Percentiles rank a stretch among this genome's conserved stretches.
Conservation (phyloP, 2,888 invertebrate genomes). For the Ametastegia equiseti region DNA sequence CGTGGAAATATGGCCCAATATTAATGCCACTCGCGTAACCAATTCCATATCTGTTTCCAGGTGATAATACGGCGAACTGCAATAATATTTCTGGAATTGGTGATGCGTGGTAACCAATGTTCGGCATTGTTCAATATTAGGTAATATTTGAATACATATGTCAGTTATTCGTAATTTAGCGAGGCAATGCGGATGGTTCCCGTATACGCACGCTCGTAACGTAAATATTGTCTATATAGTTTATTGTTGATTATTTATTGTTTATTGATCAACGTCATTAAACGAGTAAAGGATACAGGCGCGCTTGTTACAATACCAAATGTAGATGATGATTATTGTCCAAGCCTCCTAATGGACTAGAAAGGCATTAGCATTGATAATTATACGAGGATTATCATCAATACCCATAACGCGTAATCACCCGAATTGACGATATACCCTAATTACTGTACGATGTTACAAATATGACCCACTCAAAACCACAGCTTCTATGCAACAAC, state of each 20-base stretch:
- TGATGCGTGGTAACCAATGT: constrained; percentile 13
- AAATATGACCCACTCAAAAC: constrained; percentile 11
- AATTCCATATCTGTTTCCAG: constrained; percentile 4
- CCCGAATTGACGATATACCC: constrained; percentile 38
- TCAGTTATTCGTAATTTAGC: background rate
- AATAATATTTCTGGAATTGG: constrained; percentile 11
- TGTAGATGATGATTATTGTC: constrained; percentile 37
- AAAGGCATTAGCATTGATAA: constrained; percentile 45
- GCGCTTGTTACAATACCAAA: constrained; percentile 31
- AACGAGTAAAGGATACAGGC: constrained; percentile 3
- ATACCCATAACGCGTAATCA: constrained; percentile 46
- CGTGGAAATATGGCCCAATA: background rate
- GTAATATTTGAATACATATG: background rate
- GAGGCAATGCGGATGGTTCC: background rate
- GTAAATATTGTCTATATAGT: constrained; percentile 6
- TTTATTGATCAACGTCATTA: constrained; percentile 13
- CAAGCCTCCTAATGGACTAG: constrained; percentile 44
- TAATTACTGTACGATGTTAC: constrained; percentile 27
- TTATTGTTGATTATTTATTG: constrained; percentile 19
- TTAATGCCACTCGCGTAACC: background rate
- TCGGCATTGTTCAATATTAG: constrained; percentile 11
- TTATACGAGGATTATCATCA: constrained; percentile 48
- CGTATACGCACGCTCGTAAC: background rate
- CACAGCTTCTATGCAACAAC: background rate
- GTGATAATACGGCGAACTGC: background rate